Conservation (phyloP, 1,140 invertebrate genomes). For the Orius laevigatus region DNA sequence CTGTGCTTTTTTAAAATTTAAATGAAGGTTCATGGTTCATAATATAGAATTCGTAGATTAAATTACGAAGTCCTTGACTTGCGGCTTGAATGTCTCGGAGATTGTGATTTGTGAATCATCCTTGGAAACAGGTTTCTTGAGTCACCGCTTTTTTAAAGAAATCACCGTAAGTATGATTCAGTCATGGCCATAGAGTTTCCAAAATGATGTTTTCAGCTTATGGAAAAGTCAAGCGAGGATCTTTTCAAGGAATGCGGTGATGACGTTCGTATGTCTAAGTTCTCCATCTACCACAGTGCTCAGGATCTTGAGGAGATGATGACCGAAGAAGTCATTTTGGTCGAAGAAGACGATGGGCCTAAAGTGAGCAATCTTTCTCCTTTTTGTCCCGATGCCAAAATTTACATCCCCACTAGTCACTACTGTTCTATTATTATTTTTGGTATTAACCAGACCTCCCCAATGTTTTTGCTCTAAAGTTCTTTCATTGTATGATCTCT, state of each 20-base stretch:
- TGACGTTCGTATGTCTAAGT: conserved; percentile 8
- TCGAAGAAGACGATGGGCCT: background rate
- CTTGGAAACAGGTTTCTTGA: no score
- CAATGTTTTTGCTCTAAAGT: background rate
- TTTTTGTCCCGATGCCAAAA: no score
- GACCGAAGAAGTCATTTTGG: background rate
- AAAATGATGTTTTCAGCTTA: background rate
- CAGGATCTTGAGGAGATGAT: conserved; percentile 10
- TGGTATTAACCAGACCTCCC: background rate
- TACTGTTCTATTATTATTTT: no score
- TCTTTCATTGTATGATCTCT: background rate
- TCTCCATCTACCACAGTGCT: conserved; percentile 16
- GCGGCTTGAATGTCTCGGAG: no score
- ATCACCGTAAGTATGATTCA: no score
- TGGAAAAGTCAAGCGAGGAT: conserved; percentile 13
- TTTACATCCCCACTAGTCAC: background rate
- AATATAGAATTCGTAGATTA: no score
- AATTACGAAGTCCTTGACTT: no score
- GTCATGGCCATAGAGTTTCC: background rate
- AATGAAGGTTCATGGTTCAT: no score
- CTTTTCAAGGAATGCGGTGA: conserved; percentile 9
- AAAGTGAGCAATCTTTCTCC: background rate
- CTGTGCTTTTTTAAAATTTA: no score
- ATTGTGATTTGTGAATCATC: no score
- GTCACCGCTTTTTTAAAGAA: no score